Percentiles rank a stretch among this genome's conserved stretches.
phyloP scores from a whole-genome alignment of 30 jellyfish, hydroid and myxozoan species.

The Rhopilema esculentum region DNA sequence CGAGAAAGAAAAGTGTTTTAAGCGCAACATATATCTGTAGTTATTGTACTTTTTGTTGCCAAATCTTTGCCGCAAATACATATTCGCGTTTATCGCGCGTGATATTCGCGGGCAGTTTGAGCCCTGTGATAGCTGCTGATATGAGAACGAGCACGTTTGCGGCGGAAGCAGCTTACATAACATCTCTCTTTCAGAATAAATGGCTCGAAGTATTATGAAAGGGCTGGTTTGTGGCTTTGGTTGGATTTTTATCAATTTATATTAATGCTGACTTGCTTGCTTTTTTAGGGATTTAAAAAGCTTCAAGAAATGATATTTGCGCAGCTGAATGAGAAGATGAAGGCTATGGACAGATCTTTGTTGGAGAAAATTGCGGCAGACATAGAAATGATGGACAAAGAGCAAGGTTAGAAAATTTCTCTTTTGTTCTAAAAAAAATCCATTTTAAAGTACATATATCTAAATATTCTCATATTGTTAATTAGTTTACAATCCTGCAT shows the following conservation, averaged over 20 bases:
- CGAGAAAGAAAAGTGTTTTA: no score
- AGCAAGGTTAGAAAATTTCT: slow-evolving; percentile 71
- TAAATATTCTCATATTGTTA: no score
- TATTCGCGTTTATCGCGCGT: no score
- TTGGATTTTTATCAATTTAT: not conserved
- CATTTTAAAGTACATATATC: not conserved
- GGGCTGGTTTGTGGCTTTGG: not conserved
- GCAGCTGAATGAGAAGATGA: slow-evolving; percentile 91
- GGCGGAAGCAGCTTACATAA: no score
- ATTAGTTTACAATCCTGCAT: no score
- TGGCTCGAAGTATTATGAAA: not conserved
- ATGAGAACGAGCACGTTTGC: no score
- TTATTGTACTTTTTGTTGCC: no score
- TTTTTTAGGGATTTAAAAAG: slow-evolving; percentile 77
- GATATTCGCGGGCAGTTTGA: no score
- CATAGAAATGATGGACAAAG: slow-evolving; percentile 93
- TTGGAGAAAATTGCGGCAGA: slow-evolving; percentile 92
- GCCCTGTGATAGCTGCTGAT: no score
- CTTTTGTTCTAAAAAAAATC: not conserved
- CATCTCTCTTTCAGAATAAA: not conserved
- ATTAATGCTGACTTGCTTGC: not conserved
- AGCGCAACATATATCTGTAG: no score
- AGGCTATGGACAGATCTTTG: slow-evolving; percentile 94
- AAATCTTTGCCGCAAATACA: no score
- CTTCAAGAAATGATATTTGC: slow-evolving; percentile 90